These are phyloP conservation scores for Clepsis dumicolana DNA, from an alignment of 2,888 invertebrate species.

Conservation along the genomic window DNA sequence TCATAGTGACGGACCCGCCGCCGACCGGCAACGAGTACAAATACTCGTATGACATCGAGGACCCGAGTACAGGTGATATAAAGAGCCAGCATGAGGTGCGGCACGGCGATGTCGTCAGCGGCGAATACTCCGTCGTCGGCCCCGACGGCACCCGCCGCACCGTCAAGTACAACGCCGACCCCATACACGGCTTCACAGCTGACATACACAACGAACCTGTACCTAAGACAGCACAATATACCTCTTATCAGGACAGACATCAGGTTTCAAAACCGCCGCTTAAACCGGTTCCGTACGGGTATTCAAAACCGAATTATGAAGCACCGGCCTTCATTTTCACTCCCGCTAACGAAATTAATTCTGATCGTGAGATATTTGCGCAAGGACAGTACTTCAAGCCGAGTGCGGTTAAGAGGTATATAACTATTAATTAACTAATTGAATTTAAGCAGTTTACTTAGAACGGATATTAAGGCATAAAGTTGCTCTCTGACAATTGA, in stretches of 20 bases:
- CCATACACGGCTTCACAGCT: conserved; percentile 83
- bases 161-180: conserved; percentile 81
- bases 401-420: conserved; percentile 43
- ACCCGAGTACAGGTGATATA: conserved; percentile 80
- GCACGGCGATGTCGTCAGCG: conserved; percentile 72
- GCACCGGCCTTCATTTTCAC: conserved; percentile 60
- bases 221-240: conserved; percentile 24
- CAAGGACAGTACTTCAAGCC: conserved; percentile 70
- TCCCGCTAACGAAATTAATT: conserved; percentile 61
- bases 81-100: conserved; percentile 77
- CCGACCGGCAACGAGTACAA: conserved; percentile 73
- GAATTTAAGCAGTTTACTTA: conserved; percentile 9
- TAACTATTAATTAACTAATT: too few species aligned
- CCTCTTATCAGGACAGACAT: conserved; percentile 25
- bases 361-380: conserved; percentile 49
- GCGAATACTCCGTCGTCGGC: conserved; percentile 76
- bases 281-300: conserved; percentile 46
- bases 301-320: conserved; percentile 45
- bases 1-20: conserved; percentile 74
- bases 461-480: not conserved
- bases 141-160: conserved; percentile 78
- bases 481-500: not conserved
- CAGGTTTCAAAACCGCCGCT: conserved; percentile 40
- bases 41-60: conserved; percentile 82
- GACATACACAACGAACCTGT: conserved; percentile 76